phyloP scores from a whole-genome alignment of 2,888 invertebrate species.

The Muschampia plurimacula region DNA sequence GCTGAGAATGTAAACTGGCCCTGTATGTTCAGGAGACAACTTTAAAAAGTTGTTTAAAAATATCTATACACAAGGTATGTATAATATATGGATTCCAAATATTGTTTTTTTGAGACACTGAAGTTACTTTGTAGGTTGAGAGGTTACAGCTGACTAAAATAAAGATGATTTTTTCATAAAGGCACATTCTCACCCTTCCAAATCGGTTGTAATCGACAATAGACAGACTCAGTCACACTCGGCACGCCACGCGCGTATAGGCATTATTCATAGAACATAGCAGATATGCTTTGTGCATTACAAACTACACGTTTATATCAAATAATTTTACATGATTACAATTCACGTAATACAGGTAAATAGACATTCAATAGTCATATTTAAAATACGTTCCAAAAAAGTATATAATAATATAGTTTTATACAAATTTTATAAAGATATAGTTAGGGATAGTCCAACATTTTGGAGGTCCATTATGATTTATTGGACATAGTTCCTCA shows the following conservation, averaged over 20 bases:
- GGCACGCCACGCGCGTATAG: slow-evolving; percentile 19
- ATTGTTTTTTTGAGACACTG: not conserved
- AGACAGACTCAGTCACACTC: slow-evolving; percentile 23
- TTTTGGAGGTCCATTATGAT: slow-evolving; percentile 5
- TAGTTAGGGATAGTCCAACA: slow-evolving; percentile 20
- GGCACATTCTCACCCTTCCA: slow-evolving; percentile 30
- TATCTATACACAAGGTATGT: slow-evolving; percentile 14
- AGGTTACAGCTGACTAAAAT: not conserved
- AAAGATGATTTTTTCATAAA: slow-evolving; percentile 2
- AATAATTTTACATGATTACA: slow-evolving; percentile 26
- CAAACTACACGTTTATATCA: slow-evolving; percentile 29
- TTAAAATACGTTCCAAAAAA: slow-evolving; percentile 35
- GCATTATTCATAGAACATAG: slow-evolving; percentile 16
- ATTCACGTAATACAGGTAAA: slow-evolving; percentile 32
- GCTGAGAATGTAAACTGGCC: slow-evolving; percentile 24
- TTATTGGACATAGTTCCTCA: not conserved
- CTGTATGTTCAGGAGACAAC: not conserved
- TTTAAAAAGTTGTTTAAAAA: slow-evolving; percentile 5
- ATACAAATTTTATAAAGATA: slow-evolving; percentile 23
- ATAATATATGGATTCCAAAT: not conserved
- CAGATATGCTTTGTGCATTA: slow-evolving; percentile 39
- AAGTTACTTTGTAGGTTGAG: not conserved
- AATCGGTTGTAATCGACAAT: slow-evolving; percentile 9
- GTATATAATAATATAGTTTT: slow-evolving; percentile 30
- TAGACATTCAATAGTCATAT: slow-evolving; percentile 36